Conservation (phyloP, 1,140 invertebrate genomes). For the Papilio dardanus region DNA sequence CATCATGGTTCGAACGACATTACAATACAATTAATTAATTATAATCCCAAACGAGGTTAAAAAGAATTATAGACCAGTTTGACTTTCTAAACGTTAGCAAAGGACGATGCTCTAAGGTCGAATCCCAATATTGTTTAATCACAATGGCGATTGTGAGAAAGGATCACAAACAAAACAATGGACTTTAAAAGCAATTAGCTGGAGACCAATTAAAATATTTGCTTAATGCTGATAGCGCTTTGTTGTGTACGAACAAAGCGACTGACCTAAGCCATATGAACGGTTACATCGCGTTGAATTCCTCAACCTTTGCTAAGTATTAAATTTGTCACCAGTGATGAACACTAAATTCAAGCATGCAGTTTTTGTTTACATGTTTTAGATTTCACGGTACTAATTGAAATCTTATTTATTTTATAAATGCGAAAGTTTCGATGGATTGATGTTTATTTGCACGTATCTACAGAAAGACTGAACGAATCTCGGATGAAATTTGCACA, state of each 20-base stretch:
- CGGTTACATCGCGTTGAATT: conserved; percentile 1
- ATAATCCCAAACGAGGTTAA: background rate
- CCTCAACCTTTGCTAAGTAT: conserved; percentile 2
- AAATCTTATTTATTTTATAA: too few relatives aligned
- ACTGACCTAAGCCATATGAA: conserved; percentile 11
- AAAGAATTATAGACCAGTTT: conserved; percentile 44
- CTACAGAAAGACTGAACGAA: too few relatives aligned
- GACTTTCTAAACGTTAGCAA: conserved; percentile 52
- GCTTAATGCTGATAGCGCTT: conserved; percentile 54
- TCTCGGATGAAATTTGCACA: too few relatives aligned
- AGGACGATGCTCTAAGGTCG: conserved; percentile 70
- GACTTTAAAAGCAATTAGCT: conserved; percentile 67
- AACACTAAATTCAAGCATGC: too few relatives aligned
- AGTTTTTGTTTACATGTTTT: too few relatives aligned
- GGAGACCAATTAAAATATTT: conserved; percentile 74
- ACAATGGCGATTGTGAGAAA: conserved; percentile 79
- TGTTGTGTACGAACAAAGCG: conserved; percentile 49
- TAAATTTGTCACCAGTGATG: background rate
- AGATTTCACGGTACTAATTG: too few relatives aligned
- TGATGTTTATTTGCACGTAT: too few relatives aligned
- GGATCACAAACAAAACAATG: conserved; percentile 68
- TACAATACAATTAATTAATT: too few relatives aligned
- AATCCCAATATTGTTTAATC: conserved; percentile 76
- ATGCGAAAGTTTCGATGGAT: too few relatives aligned
- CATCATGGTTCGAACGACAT: too few relatives aligned